Percentiles rank a stretch among this genome's conserved stretches.
Conservation (phyloP, 1,140 invertebrate species). For the Tetraneura akinire region DNA sequence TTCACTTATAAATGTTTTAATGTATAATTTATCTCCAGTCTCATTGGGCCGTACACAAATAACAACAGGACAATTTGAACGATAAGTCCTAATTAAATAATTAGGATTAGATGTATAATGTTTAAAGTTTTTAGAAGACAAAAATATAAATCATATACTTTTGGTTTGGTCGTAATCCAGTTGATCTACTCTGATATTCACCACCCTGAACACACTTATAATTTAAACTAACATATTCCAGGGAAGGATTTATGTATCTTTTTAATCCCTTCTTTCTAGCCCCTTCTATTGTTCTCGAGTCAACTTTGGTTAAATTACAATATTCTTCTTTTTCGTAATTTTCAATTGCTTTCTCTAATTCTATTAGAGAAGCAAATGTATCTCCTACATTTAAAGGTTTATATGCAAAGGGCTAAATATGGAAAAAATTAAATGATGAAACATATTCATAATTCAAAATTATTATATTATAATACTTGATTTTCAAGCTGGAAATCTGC, state of each 20-base stretch:
- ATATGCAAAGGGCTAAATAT: no score
- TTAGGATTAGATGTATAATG: background rate
- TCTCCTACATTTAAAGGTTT: no score
- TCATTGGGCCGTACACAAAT: background rate
- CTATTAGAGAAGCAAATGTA: background rate
- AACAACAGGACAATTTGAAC: background rate
- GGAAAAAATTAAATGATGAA: no score
- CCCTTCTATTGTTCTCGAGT: background rate
- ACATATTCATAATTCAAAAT: no score
- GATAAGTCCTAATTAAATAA: background rate
- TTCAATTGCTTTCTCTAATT: background rate
- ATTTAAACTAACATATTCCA: background rate
- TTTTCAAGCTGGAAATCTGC: no score
- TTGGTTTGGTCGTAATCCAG: background rate
- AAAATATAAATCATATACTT: background rate
- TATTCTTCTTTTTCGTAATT: background rate
- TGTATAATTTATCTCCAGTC: background rate
- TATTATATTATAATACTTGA: no score
- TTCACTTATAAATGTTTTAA: background rate
- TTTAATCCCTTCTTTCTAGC: no score
- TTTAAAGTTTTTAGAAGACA: background rate
- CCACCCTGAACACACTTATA: background rate
- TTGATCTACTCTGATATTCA: background rate
- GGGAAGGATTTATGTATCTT: no score
- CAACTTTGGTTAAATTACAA: background rate